These are phyloP conservation scores for Eudiplozoon nipponicum DNA, from an alignment of 2,888 invertebrate genomes.

Conservation along the genomic window DNA sequence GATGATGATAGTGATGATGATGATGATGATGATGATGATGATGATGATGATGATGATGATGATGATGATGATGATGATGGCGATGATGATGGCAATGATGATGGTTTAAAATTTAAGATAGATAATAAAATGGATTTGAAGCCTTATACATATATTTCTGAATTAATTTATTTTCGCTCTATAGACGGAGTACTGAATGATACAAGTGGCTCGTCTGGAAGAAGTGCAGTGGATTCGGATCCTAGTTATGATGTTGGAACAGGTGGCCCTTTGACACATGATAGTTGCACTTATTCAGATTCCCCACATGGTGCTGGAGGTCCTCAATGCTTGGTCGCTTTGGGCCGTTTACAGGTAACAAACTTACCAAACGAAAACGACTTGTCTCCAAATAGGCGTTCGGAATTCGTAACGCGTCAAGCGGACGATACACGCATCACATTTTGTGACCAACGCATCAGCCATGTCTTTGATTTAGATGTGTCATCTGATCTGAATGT, in stretches of 20 bases:
- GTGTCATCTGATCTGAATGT: no score
- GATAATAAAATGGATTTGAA: no score
- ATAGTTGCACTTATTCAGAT: no score
- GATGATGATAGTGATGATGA: slow-evolving; percentile 2
- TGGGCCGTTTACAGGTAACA: slow-evolving; percentile 74
- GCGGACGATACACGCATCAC: slow-evolving; percentile 84
- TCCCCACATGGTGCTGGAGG: no score
- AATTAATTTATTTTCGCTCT: no score
- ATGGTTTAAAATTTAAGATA: no score
- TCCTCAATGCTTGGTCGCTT: slow-evolving; percentile 77
- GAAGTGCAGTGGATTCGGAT: no score
- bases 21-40: slow-evolving; percentile 2
- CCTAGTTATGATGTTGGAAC: no score
- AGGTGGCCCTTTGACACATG: no score
- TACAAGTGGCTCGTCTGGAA: no score
- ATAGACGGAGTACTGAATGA: no score
- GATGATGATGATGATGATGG: slow-evolving; percentile 2
- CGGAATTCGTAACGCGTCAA: slow-evolving; percentile 79
- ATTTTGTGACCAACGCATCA: slow-evolving; percentile 52
- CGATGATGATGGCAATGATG: slow-evolving; percentile 2
- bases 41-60: slow-evolving; percentile 2
- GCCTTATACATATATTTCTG: no score
- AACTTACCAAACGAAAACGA: slow-evolving; percentile 72
- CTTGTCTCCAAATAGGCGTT: slow-evolving; percentile 37
- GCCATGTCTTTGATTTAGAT: slow-evolving; percentile 49